Percentiles rank a stretch among this genome's conserved stretches.
phyloP scores from a whole-genome alignment of 92 coral and sea anemone species.

The Zoanthus sociatus region DNA sequence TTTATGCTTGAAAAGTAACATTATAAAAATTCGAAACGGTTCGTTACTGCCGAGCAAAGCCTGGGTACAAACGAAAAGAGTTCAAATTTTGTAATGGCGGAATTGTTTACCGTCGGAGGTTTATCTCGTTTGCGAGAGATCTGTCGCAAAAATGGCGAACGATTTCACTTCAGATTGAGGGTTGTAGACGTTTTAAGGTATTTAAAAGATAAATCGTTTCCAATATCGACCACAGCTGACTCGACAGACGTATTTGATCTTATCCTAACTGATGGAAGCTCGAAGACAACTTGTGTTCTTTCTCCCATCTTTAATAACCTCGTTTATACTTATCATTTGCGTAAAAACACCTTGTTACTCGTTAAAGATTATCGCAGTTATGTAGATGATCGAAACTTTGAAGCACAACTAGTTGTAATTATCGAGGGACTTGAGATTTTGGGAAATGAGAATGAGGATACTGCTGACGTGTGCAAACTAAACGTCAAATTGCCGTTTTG shows the following conservation, averaged over 20 bases:
- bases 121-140: slow-evolving; percentile 50
- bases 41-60: background rate
- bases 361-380: slow-evolving; percentile 47
- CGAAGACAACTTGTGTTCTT: slow-evolving; percentile 65
- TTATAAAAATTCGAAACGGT: background rate
- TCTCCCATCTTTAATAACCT: slow-evolving; percentile 51
- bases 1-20: background rate
- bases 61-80: slow-evolving; percentile 31
- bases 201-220: slow-evolving; percentile 55
- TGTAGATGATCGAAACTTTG: slow-evolving; percentile 52
- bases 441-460: background rate
- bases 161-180: slow-evolving; percentile 29
- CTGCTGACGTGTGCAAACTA: background rate
- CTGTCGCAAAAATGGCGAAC: slow-evolving; percentile 30
- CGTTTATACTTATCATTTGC: slow-evolving; percentile 53
- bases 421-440: slow-evolving; percentile 61
- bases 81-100: slow-evolving; percentile 51
- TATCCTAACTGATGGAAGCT: slow-evolving; percentile 64
- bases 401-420: slow-evolving; percentile 44
- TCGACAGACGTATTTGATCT: slow-evolving; percentile 64
- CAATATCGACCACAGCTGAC: slow-evolving; percentile 16
- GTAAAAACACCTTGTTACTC: slow-evolving; percentile 32
- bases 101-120: slow-evolving; percentile 48
- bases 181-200: slow-evolving; percentile 62
- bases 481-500: slow-evolving; percentile 25